Evolutionary conservation across 2,888 invertebrate species (phyloP), one percentile per base, ranked within the genome.

Genomic region (Graphium colonna): DNA sequence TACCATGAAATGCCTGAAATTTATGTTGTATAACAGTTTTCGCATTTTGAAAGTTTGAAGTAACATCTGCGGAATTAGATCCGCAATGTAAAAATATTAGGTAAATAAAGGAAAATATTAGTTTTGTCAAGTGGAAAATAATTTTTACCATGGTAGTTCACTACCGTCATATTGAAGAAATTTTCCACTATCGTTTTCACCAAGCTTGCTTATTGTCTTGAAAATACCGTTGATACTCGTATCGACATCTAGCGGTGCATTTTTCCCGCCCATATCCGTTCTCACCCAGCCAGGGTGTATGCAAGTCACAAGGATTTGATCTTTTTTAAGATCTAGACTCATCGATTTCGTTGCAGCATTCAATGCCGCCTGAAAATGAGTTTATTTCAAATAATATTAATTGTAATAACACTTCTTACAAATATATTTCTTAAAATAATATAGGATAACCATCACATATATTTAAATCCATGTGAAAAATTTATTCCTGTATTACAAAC

Each of bases 271-370:
- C 95, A 97, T 94, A 61, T 94, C 94, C 0, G 97, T 98, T 73
- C 93, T 93, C 5, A 97, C 96, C 97, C 97, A 97, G 1, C 97
- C 97, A 0, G 97, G 97, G 82, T 97, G 97, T 56, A 98, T 74
- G 51, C 90, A 91, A 0, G 94, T 90, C 0, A 94, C 95, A 13
- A 97, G 70, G 60, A 98, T 96, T 41, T 93, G 92, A 63, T 94
- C 92, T 36, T 91, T 90, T 71, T 93, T 93, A 58, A 97, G 86
- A 77, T 98, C 97, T 4, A 95, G 74, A 67, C 95, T 94, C 91
- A 97, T 91, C 0, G 96, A 95, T 73, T 94, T 95, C 0, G 97
- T 96, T 1, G 95, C 94, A 67, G 96, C 95, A 83, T 98, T 97
- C 33, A 97, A 75, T 1, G 96, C 97, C 49, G 94, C 92, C 95